Evolutionary conservation across 2,888 invertebrate species (phyloP).

Genomic region (Conops quadrifasciatus): DNA sequence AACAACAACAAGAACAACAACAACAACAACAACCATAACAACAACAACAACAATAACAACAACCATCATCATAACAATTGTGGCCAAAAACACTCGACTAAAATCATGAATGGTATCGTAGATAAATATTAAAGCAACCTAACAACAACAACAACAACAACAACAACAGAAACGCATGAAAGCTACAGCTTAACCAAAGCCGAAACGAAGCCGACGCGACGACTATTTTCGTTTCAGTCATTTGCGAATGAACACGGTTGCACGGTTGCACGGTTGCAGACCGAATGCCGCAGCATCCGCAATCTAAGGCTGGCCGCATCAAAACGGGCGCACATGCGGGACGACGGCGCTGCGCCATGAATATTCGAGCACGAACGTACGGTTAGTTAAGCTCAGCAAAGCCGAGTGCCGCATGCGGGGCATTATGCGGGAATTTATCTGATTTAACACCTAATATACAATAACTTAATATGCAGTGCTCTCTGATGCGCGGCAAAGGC

Average conservation of each 20-base stretch:
- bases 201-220: no score
- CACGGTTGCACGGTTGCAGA: not conserved
- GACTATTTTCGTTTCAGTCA: no score
- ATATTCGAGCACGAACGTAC: not conserved
- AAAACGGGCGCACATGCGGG: not conserved
- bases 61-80: not conserved
- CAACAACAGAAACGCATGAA: no score
- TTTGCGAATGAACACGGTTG: not conserved
- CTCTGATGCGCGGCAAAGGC: conserved; percentile 35
- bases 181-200: no score
- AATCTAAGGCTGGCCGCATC: not conserved
- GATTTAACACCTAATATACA: conserved; percentile 68
- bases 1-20: not conserved
- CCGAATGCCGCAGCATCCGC: not conserved
- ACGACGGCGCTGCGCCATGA: not conserved
- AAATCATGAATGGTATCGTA: not conserved
- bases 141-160: no score
- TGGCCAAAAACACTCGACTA: not conserved
- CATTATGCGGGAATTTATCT: conserved; percentile 67
- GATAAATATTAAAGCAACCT: not conserved
- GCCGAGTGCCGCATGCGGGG: conserved; percentile 67
- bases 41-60: not conserved
- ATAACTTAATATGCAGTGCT: conserved; percentile 66
- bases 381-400: conserved; percentile 61
- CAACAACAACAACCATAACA: not conserved